phyloP scores from a whole-genome alignment of 1,140 invertebrate species.

The Aradophagus sp. region DNA sequence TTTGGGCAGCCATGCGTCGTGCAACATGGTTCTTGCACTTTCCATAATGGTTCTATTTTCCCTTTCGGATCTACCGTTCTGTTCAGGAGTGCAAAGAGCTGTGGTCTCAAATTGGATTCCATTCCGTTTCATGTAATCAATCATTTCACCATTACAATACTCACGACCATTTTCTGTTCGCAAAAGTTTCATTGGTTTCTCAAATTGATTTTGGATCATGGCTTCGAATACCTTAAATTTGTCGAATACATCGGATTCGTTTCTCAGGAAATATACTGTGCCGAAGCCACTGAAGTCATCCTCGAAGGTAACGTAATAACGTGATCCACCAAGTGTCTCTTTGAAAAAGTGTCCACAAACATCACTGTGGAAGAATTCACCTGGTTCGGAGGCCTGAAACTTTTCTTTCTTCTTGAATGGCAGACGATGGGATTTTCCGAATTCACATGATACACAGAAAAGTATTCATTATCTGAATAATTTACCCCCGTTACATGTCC shows the following conservation, averaged over 20 bases:
- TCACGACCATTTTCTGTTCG: slow-evolving; percentile 46
- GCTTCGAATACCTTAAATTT: slow-evolving; percentile 58
- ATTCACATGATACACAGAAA: slow-evolving; percentile 57
- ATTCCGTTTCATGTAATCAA: slow-evolving; percentile 8
- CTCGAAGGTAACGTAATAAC: slow-evolving; percentile 67
- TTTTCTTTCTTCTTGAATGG: slow-evolving; percentile 63
- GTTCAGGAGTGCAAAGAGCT: slow-evolving; percentile 64
- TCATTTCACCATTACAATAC: slow-evolving; percentile 29
- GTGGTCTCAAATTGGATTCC: slow-evolving; percentile 31
- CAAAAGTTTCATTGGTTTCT: slow-evolving; percentile 41
- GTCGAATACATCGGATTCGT: slow-evolving; percentile 65
- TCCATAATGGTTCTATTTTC: slow-evolving; percentile 12
- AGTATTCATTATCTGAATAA: slow-evolving; percentile 7
- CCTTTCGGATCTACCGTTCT: slow-evolving; percentile 62
- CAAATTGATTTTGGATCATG: slow-evolving; percentile 42
- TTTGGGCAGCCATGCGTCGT: slow-evolving; percentile 6
- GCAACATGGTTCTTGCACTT: slow-evolving; percentile 9
- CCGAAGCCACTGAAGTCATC: slow-evolving; percentile 63
- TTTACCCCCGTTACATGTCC: too few species aligned
- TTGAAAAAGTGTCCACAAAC: slow-evolving; percentile 17
- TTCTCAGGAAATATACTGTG: slow-evolving; percentile 68
- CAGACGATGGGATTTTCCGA: slow-evolving; percentile 60
- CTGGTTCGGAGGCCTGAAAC: slow-evolving; percentile 47
- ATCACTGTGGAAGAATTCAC: slow-evolving; percentile 8
- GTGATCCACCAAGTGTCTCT: slow-evolving; percentile 57